These are phyloP conservation scores for Chouioia cunea DNA, from an alignment of 2,888 invertebrate genomes.

Conservation along the genomic window DNA sequence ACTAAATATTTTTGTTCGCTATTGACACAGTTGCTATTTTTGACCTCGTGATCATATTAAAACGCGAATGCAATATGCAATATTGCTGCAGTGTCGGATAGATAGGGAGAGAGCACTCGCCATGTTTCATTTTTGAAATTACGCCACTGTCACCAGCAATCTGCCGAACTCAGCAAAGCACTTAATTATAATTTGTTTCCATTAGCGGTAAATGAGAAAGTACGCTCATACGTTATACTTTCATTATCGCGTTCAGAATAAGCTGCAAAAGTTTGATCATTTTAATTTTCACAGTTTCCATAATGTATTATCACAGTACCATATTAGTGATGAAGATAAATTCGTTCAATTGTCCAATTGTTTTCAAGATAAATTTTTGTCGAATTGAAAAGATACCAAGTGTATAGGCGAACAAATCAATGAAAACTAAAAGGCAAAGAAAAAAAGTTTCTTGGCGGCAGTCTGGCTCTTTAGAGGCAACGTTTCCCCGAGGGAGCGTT, in stretches of 20 bases:
- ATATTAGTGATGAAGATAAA: too few relatives aligned
- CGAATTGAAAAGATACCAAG: slow-evolving; percentile 12
- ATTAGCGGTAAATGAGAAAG: slow-evolving; percentile 45
- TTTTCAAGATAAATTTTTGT: not conserved
- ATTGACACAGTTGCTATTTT: not conserved
- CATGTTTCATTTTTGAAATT: slow-evolving; percentile 39
- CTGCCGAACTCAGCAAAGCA: slow-evolving; percentile 46
- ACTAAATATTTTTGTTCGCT: not conserved
- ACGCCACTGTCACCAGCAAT: slow-evolving; percentile 44
- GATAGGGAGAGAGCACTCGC: not conserved
- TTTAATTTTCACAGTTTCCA: too few relatives aligned
- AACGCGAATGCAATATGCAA: slow-evolving; percentile 1
- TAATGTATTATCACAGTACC: too few relatives aligned
- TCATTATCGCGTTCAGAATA: not conserved
- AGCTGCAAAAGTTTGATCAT: too few relatives aligned
- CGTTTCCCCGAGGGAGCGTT: slow-evolving; percentile 61
- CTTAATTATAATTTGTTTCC: slow-evolving; percentile 47
- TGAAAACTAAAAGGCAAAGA: slow-evolving; percentile 28
- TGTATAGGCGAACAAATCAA: slow-evolving; percentile 19
- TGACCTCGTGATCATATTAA: slow-evolving; percentile 12
- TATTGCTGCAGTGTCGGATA: not conserved
- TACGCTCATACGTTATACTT: slow-evolving; percentile 27
- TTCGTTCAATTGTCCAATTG: too few relatives aligned
- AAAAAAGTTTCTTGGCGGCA: slow-evolving; percentile 28
- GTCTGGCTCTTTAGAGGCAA: slow-evolving; percentile 34